phyloP scores from a whole-genome alignment of 2,113 vertebrate species.

The Nestor notabilis region DNA sequence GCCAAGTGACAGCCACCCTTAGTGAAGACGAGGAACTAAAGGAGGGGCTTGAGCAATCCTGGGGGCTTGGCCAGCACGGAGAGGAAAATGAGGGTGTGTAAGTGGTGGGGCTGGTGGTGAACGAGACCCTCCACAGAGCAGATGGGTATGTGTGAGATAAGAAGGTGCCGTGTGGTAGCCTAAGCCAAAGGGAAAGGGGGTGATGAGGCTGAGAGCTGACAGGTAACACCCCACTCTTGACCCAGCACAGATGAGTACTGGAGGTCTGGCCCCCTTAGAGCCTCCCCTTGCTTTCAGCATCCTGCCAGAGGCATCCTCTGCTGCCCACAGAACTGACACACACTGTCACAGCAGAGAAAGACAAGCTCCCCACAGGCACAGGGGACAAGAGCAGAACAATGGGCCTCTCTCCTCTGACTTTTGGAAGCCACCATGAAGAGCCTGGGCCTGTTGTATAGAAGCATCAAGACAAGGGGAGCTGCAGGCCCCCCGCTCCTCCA shows the following conservation, averaged over 20 bases:
- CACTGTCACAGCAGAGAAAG: neutral
- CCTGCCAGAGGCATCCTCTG: neutral
- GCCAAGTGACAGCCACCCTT: neutral
- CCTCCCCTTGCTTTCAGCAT: neutral
- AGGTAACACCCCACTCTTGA: neutral
- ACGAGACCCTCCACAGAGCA: neutral
- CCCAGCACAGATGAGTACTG: fast-evolving
- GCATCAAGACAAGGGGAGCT: neutral
- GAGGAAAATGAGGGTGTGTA: neutral
- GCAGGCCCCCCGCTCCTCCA: neutral
- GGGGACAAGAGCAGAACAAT: neutral
- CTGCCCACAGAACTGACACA: neutral
- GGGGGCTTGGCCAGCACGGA: neutral
- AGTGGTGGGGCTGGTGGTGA: neutral
- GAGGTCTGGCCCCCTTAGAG: neutral
- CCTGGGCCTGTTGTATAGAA: neutral
- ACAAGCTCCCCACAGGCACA: neutral
- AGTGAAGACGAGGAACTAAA: fast-evolving
- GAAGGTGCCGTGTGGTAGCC: neutral
- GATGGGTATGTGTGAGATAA: neutral
- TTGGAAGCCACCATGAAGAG: neutral
- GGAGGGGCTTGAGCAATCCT: neutral
- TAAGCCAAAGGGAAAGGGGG: neutral
- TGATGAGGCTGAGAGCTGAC: neutral
- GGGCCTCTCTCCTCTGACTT: neutral